Percentiles rank a stretch among this genome's conserved stretches.
Evolutionary conservation across 1,140 invertebrate genomes (phyloP).

Genomic region (Panagrolaimus sp.): DNA sequence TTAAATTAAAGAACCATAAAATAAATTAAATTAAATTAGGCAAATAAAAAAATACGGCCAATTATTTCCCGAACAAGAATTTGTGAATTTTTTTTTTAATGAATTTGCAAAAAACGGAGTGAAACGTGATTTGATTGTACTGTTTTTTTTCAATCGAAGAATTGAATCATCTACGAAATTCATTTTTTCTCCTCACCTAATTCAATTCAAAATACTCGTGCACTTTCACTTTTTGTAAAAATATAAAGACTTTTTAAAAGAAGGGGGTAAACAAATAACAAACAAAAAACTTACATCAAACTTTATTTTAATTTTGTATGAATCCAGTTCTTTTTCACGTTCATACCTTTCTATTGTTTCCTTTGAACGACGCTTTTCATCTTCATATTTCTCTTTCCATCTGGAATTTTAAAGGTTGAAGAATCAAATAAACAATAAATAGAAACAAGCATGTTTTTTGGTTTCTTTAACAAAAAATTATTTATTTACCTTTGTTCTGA

Average conservation of each 20-base stretch:
- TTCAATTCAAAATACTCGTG: neutral
- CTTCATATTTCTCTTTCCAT: slow-evolving; percentile 31
- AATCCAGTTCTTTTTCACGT: slow-evolving; percentile 38
- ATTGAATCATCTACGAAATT: no score
- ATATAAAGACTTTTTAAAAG: no score
- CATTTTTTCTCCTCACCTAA: no score
- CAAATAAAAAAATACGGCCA: no score
- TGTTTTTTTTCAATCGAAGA: slow-evolving; percentile 4
- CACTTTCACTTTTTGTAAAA: slow-evolving; percentile 19
- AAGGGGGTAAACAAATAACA: slow-evolving; percentile 8
- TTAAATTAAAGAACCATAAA: slow-evolving; percentile 18
- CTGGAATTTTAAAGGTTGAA: slow-evolving; percentile 3
- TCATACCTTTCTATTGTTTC: slow-evolving; percentile 31
- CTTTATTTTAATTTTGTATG: slow-evolving; percentile 29
- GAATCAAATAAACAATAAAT: no score
- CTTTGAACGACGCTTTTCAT: slow-evolving; percentile 28
- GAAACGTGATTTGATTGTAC: no score
- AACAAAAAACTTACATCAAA: slow-evolving; percentile 13
- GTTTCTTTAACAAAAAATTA: neutral
- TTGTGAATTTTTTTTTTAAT: no score
- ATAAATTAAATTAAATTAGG: no score
- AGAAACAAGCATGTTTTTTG: neutral
- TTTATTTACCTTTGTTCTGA: neutral
- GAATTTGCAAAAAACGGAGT: no score
- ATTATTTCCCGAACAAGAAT: no score